Base-by-base conservation (phyloP, 2,797 vertebrate species). In the Pogoniulus pusillus region DNA sequence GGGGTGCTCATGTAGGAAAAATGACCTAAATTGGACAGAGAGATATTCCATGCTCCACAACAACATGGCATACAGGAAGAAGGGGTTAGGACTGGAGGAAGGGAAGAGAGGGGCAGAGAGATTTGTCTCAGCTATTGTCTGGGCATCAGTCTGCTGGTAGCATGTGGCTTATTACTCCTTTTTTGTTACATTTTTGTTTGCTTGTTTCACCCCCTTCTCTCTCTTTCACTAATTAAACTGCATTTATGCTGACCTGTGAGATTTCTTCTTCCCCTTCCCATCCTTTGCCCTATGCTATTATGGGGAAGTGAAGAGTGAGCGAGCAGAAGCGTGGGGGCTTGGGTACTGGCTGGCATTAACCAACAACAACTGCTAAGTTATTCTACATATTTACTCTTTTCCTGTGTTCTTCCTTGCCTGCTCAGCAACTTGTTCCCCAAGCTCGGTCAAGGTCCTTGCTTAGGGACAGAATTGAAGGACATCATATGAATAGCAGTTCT, bases 91-190 rank as follows among this genome's bases (percentile, higher is more conserved):
- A 10, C 16, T 12, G 17, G 43, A 19, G 43, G 43, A 43, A 43
- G 8, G 18, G 3, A 49, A 27, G 4, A 20, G 20, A 4, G 30
- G 6, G 6, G 6, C 4, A 12, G 6, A 5, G 18, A 35, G 8
- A 58, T 2, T 3, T 51, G 23, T 13, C 47, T 69, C 60, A 70
- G 45, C 66, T 26, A 32, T 14, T 23, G 9, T 32, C 16, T 49
- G 37, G 43, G 8, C 26, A 59, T 59, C 47, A 26, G 17, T 54
- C 53, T 70, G 59, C 23, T 45, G 51, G 37, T 12, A 86, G 19
- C 22, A 82, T 26, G 41, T 5, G 3, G 32, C 27, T 54, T 19
- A 4, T 35, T 17, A 49, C 11, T 54, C 8, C 5, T 60, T 85
- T 34, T 70, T 62, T 45, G 35, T 35, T 29, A 11, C 7, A n/a